Conservation (phyloP, 2,888 invertebrate genomes). For the Xanthia togata region DNA sequence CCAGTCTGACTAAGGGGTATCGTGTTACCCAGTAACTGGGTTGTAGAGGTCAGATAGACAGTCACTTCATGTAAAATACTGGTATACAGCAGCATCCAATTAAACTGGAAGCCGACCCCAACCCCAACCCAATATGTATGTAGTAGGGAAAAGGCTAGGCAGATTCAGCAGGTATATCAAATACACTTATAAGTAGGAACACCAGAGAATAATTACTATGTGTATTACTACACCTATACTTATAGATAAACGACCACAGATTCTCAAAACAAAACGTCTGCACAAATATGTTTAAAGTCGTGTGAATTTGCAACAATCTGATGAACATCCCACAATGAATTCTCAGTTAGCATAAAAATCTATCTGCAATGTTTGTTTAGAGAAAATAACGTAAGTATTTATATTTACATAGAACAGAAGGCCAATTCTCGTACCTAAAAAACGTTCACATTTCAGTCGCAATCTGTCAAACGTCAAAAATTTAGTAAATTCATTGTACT, state of each 20-base stretch:
- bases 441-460: no score
- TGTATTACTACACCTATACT: neutral
- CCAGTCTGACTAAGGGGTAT: neutral
- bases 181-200: neutral
- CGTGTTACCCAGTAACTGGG: neutral
- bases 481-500: no score
- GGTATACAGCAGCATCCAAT: neutral
- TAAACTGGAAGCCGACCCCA: neutral
- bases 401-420: constrained; percentile 12
- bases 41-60: neutral
- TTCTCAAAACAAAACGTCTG: constrained; percentile 43
- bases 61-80: neutral
- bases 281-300: constrained; percentile 34
- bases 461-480: no score
- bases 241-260: constrained; percentile 3
- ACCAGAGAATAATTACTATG: neutral
- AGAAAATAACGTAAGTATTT: constrained; percentile 21
- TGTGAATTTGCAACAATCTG: constrained; percentile 45
- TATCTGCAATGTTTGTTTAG: constrained; percentile 41
- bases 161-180: neutral
- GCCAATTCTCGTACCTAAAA: no score
- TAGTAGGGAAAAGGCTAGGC: neutral
- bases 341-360: constrained; percentile 54
- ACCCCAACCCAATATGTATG: neutral
- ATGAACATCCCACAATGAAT: constrained; percentile 46